phyloP scores from a whole-genome alignment of 2,113 vertebrate genomes.

The Patagioenas fasciata region DNA sequence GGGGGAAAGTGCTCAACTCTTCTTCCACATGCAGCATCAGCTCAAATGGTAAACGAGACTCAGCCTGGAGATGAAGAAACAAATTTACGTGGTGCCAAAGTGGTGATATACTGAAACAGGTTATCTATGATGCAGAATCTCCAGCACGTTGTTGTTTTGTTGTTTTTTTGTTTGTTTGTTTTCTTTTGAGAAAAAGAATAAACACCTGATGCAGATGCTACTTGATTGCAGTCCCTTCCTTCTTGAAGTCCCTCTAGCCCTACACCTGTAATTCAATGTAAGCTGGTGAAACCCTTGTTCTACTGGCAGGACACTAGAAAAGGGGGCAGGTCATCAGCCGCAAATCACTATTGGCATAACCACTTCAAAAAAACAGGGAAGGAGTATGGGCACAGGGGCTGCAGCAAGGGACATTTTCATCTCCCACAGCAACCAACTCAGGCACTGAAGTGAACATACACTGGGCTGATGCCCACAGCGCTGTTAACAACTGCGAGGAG shows the following conservation, averaged over 20 bases:
- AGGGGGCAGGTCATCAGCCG: neutral
- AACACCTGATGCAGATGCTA: neutral
- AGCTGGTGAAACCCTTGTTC: neutral
- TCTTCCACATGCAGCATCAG: neutral
- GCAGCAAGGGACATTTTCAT: neutral
- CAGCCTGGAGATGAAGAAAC: neutral
- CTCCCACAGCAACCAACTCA: neutral
- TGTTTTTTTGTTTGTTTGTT: neutral
- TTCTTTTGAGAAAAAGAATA: neutral
- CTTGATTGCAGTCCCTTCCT: neutral
- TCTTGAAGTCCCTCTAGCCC: neutral
- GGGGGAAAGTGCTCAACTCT: neutral
- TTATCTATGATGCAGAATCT: neutral
- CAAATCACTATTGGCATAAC: neutral
- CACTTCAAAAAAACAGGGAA: neutral
- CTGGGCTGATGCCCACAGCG: neutral
- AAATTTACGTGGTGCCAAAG: neutral
- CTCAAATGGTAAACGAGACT: neutral
- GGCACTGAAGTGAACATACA: too few species aligned
- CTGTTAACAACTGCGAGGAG: neutral
- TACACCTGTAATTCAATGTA: neutral
- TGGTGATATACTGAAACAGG: neutral
- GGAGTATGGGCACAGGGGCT: neutral
- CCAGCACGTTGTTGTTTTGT: neutral
- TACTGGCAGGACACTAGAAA: neutral